Evolutionary conservation across 2,888 invertebrate species (phyloP).

Genomic region (Antitype chi): DNA sequence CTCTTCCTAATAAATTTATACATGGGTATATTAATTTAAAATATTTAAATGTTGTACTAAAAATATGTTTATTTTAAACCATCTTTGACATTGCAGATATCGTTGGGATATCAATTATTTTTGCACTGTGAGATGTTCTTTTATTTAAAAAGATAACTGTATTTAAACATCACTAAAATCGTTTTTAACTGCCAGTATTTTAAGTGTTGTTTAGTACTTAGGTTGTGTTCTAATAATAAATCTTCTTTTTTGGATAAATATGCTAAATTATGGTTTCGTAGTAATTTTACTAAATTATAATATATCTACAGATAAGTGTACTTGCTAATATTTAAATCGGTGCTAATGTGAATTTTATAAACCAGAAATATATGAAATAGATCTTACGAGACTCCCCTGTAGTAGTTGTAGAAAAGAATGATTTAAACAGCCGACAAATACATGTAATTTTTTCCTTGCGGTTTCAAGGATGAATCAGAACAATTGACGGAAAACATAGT

Average conservation of each 20-base stretch:
- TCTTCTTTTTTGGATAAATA: conserved; percentile 44
- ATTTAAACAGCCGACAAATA: neutral
- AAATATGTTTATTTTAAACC: conserved; percentile 11
- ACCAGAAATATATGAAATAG: conserved; percentile 52
- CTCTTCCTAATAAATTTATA: conserved; percentile 10
- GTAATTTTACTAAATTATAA: conserved; percentile 39
- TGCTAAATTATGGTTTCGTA: conserved; percentile 33
- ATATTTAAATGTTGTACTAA: conserved; percentile 15
- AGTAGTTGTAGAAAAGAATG: neutral
- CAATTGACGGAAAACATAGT: conserved; percentile 12
- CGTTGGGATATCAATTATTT: neutral
- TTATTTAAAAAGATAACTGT: conserved; percentile 31
- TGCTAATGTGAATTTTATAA: conserved; percentile 66
- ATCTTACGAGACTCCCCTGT: conserved; percentile 22
- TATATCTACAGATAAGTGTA: conserved; percentile 44
- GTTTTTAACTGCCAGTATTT: conserved; percentile 83
- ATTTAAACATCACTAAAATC: conserved; percentile 60
- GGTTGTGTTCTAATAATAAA: conserved; percentile 78
- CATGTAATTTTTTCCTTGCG: neutral
- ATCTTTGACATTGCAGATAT: neutral
- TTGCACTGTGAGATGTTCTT: neutral
- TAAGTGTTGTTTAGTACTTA: conserved; percentile 80
- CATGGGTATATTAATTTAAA: conserved; percentile 1
- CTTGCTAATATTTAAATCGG: conserved; percentile 63
- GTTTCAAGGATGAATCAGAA: neutral